phyloP scores from a whole-genome alignment of 2,888 invertebrate species.

The Sinopyrophorus schimmeli region DNA sequence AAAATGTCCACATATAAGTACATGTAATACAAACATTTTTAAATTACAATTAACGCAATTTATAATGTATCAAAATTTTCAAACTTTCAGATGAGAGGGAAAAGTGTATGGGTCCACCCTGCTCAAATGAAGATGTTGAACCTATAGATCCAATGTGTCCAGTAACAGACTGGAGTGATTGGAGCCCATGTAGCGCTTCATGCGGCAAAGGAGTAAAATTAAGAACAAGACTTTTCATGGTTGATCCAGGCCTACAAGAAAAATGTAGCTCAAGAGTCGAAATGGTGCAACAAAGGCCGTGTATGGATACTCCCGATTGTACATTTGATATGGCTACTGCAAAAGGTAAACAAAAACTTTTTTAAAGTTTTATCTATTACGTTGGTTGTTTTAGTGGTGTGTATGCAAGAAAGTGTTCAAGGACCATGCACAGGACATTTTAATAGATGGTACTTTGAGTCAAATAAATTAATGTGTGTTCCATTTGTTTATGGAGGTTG shows the following conservation, averaged over 20 bases:
- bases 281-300: slow-evolving; percentile 75
- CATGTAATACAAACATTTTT: slow-evolving; percentile 51
- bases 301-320: slow-evolving; percentile 70
- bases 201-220: slow-evolving; percentile 81
- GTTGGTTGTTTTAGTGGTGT: slow-evolving; percentile 66
- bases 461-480: slow-evolving; percentile 73
- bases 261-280: slow-evolving; percentile 70
- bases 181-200: slow-evolving; percentile 89
- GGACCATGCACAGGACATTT: slow-evolving; percentile 90
- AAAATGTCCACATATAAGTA: slow-evolving; percentile 76
- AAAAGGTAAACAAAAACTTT: slow-evolving; percentile 62
- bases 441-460: slow-evolving; percentile 85
- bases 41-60: too few relatives aligned
- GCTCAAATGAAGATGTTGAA: slow-evolving; percentile 61
- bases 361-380: slow-evolving; percentile 6
- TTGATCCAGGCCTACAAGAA: slow-evolving; percentile 66
- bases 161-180: slow-evolving; percentile 87
- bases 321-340: slow-evolving; percentile 74
- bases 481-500: slow-evolving; percentile 90
- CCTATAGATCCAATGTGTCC: slow-evolving; percentile 68
- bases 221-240: slow-evolving; percentile 71
- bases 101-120: slow-evolving; percentile 75
- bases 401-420: slow-evolving; percentile 73
- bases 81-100: slow-evolving; percentile 69
- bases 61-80: not conserved